Conservation (phyloP, 2,888 invertebrate species). For the Lithophane socia region DNA sequence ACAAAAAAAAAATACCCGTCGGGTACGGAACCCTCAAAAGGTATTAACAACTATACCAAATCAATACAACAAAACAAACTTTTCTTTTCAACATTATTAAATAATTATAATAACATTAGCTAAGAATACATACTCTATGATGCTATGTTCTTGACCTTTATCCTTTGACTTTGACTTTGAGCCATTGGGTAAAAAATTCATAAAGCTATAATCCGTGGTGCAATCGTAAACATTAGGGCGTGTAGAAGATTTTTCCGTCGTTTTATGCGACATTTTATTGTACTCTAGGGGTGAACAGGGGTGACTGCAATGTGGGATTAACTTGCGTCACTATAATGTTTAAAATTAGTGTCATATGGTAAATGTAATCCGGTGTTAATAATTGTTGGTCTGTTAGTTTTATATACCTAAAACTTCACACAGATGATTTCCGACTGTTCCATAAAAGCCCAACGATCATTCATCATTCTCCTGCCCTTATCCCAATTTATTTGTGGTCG, state of each 20-base stretch:
- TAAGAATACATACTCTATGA: conserved; percentile 2
- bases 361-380: not conserved
- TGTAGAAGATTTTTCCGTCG: conserved; percentile 2
- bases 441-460: no score
- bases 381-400: not conserved
- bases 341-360: not conserved
- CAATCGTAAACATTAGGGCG: conserved; percentile 28
- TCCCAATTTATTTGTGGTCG: no score
- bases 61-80: not conserved
- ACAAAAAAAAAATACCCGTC: no score
- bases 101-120: not conserved
- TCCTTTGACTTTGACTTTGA: conserved; percentile 27
- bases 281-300: conserved; percentile 7
- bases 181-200: conserved; percentile 47
- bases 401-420: not conserved
- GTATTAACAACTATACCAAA: not conserved
- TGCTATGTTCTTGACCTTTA: conserved; percentile 38
- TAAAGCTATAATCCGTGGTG: conserved; percentile 9
- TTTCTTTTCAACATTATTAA: not conserved
- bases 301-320: not conserved
- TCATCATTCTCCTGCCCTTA: no score
- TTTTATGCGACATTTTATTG: conserved; percentile 31
- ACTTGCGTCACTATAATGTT: not conserved
- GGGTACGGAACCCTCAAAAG: not conserved
- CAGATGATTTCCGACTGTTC: not conserved